Conservation (phyloP, 2,888 invertebrate genomes). For the Rhamnusium bicolor region DNA sequence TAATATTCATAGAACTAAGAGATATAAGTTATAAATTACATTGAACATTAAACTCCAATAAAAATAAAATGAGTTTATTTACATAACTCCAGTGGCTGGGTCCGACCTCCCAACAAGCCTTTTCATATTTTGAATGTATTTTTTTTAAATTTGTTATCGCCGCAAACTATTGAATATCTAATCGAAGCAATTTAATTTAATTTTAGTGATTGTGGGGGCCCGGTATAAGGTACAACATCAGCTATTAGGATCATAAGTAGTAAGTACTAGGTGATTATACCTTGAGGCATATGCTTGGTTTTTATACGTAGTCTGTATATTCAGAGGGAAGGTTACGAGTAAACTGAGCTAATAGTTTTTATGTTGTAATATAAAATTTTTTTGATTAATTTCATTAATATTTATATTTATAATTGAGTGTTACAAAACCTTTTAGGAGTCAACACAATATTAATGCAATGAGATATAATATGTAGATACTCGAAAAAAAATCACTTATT, state of each 20-base stretch:
- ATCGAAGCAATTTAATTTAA: slow-evolving; percentile 50
- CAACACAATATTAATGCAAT: too few relatives aligned
- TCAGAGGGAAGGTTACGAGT: background rate
- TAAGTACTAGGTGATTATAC: slow-evolving; percentile 40
- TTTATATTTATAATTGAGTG: too few relatives aligned
- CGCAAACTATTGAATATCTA: slow-evolving; percentile 37
- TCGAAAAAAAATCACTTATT: too few relatives aligned
- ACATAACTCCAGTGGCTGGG: slow-evolving; percentile 9
- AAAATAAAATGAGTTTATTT: background rate
- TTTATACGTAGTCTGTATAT: background rate
- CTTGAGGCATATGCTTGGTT: slow-evolving; percentile 8
- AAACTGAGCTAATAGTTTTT: background rate
- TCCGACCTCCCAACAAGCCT: slow-evolving; percentile 19
- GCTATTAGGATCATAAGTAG: slow-evolving; percentile 41
- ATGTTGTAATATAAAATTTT: too few relatives aligned
- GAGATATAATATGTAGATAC: too few relatives aligned
- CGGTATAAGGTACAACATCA: slow-evolving; percentile 33
- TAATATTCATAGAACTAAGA: slow-evolving; percentile 6
- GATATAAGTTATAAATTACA: background rate
- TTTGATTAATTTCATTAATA: too few relatives aligned
- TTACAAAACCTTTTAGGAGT: too few relatives aligned
- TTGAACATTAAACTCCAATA: background rate
- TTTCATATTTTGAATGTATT: slow-evolving; percentile 1
- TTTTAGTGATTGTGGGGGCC: slow-evolving; percentile 47
- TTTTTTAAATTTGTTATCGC: slow-evolving; percentile 9